A percentile compares a stretch with the other conserved stretches of the same genome.
Conservation (phyloP, 2,797 vertebrate species). For the Myoxocephalus aenaeus region DNA sequence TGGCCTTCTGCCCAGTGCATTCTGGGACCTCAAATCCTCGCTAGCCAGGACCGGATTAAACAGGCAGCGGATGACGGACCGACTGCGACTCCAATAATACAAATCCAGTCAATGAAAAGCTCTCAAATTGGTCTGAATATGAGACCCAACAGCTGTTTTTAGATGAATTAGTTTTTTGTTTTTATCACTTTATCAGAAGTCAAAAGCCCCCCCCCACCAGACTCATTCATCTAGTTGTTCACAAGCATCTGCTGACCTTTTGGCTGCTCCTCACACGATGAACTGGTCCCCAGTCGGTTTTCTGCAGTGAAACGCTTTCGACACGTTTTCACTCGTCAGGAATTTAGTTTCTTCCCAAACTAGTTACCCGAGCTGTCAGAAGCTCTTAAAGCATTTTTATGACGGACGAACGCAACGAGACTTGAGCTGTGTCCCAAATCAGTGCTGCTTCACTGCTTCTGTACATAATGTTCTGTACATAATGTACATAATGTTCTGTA, state of each 20-base stretch:
- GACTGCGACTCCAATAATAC: not conserved
- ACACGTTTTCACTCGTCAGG: not conserved
- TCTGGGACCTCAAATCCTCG: constrained; percentile 50
- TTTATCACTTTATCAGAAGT: too few relatives aligned
- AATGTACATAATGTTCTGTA: too few relatives aligned
- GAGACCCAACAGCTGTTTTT: not conserved
- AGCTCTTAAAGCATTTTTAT: not conserved
- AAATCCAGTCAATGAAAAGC: not conserved
- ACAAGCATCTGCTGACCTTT: not conserved
- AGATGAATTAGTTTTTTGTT: too few relatives aligned
- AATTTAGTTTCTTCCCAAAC: not conserved
- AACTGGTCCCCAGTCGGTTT: not conserved
- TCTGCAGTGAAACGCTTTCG: not conserved
- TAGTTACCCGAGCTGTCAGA: not conserved
- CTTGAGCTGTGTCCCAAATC: not conserved
- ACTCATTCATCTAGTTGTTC: not conserved
- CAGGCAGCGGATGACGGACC: constrained; percentile 28
- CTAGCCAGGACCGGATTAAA: constrained; percentile 46
- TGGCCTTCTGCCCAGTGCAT: constrained; percentile 50
- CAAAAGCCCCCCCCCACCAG: not conserved
- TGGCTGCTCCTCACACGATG: not conserved
- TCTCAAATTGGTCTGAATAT: not conserved
- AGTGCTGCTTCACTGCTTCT: not conserved
- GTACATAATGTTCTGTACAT: too few relatives aligned
- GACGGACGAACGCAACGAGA: not conserved